Evolutionary conservation across 2,888 invertebrate species (phyloP), one percentile per base, ranked within the genome.

Genomic region (Cacoxenus indagator): DNA sequence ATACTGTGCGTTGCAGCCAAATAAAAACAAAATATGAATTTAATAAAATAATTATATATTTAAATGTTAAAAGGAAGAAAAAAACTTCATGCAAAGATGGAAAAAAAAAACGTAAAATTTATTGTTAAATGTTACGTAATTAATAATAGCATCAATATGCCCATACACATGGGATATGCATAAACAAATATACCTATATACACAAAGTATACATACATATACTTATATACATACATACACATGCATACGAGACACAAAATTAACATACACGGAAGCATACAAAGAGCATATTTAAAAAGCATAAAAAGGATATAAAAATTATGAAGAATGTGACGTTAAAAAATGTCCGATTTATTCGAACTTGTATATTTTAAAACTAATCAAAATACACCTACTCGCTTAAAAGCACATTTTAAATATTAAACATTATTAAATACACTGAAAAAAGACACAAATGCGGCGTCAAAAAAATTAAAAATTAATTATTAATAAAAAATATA

Each of bases 261-360:
- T 74, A 27, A 71, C 17, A 67, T 26, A 69, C 55, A 70, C 66
- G 67, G 59, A 65, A 67, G 6, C 55, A 65, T 72, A 71, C 46
- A 51, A 57, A 70, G 19, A 71, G 65, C 72, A 31, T n/a, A n/a
- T n/a, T n/a, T n/a, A n/a, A 6, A 51, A 70, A 64, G 37, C 46
- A 65, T 64, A 67, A 51, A 61, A 61, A 19, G 6, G 72, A 64
- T 62, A 67, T 65, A 70, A 70, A 76, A 78, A 74, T 75, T 73
- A 75, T 69, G 67, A 74, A 72, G 70, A 72, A 73, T 62, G 72
- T 59, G 69, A 72, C 73, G 62, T 71, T 68, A 59, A 24, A 71
- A 74, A 70, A 75, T 84, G 83, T 83, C 14, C 14, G 37, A 83
- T 84, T 85, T 82, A 85, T 85, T 85, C 84, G 81, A 84, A 84